Percentiles rank a stretch among this genome's conserved stretches.
Conservation (phyloP, 2,797 vertebrate species). For the Chiroxiphia lanceolata region DNA sequence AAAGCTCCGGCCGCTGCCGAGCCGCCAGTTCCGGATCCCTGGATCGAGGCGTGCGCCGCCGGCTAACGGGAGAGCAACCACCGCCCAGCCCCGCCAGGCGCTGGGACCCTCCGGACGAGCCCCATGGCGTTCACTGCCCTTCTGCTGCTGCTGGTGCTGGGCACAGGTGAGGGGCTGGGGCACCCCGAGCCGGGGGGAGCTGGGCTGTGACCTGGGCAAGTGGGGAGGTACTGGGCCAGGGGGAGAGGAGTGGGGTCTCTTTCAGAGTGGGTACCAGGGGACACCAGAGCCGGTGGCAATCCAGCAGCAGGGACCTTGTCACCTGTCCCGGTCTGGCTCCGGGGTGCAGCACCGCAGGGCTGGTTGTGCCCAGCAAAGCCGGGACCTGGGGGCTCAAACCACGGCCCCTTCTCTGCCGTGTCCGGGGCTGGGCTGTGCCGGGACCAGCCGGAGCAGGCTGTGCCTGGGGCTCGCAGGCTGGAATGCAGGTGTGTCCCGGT, state of each 20-base stretch:
- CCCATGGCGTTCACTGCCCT: background rate
- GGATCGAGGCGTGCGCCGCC: rapidly evolving
- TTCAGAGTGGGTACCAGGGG: rapidly evolving
- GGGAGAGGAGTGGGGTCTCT: rapidly evolving
- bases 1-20: background rate
- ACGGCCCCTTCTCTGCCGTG: rapidly evolving
- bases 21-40: background rate
- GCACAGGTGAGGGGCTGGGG: background rate
- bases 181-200: rapidly evolving
- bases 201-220: rapidly evolving
- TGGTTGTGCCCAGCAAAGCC: background rate
- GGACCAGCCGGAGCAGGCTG: background rate
- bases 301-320: rapidly evolving
- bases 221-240: rapidly evolving
- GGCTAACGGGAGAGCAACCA: background rate
- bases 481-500: conserved; percentile 14
- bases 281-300: rapidly evolving
- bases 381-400: background rate
- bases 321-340: rapidly evolving
- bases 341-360: rapidly evolving
- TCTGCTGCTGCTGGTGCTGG: background rate
- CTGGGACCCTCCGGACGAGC: background rate
- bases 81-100: background rate
- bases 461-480: background rate
- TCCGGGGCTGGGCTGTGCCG: background rate